Base-by-base conservation (phyloP, 1,140 invertebrate genomes). In the Sycophila sp. region DNA sequence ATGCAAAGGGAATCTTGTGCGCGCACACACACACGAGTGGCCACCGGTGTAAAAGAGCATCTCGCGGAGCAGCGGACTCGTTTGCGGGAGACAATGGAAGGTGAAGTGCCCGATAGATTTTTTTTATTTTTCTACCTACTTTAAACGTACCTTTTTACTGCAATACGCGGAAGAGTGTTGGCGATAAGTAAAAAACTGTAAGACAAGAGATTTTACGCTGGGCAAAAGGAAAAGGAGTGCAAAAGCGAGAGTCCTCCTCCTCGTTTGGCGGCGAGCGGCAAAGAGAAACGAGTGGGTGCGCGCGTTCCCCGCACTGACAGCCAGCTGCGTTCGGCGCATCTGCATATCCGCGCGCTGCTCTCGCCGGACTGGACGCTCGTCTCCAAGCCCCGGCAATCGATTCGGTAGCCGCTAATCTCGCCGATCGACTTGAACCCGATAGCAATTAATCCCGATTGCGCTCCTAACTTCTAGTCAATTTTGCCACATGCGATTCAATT, bases 311-410 rank as follows among this genome's bases (percentile, higher is more conserved):
- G 74, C 72, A 78, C 74, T 81, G 82, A 84, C 83, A 85, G 77
- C 77, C 83, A 85, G 78, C 83, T 85, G 84, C 82, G 72, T 63
- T 76, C 70, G 70, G 73, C 75, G 71, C 26, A n/a, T 19, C 13
- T 62, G 15, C 13, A 24, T 36, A 5, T 11, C 38, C 26, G 15
- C 34, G 3, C 28, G 34, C 45, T 7, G 32, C 60, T 22, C 60
- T 59, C 36, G 7, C 42, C 24, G 17, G 19, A 3, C n/a, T 13
- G 2, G 11, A 2, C 38, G 4, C 38, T 3, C 38, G n/a, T 45
- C 40, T 26, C 36, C 28, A 32, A 55, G 51, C 51, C 28, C 19
- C 17, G 13, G 51, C 49, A 60, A 59, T 60, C 66, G 66, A 69
- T 60, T 60, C 45, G 32, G 66, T 60, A 60, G 34, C 32, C 30